Conservation (phyloP, 2,797 vertebrate genomes). For the Lepidocolaptes lacrymiger region DNA sequence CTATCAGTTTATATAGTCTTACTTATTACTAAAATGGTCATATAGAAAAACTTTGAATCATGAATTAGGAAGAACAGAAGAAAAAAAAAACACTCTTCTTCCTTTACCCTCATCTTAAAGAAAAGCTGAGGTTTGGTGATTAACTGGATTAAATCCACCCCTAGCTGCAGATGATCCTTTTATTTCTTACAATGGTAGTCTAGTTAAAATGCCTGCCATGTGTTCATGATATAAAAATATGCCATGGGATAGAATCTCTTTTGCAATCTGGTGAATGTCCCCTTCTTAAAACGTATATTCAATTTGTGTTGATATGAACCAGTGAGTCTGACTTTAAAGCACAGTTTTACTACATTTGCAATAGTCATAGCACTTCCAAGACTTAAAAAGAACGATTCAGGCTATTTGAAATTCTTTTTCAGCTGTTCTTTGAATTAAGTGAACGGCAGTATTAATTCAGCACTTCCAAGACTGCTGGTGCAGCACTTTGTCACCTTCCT, state of each 20-base stretch:
- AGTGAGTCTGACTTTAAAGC: not conserved
- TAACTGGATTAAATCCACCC: not conserved
- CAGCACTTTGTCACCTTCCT: constrained; percentile 51
- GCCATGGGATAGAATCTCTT: not conserved
- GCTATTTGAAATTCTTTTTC: constrained; percentile 36
- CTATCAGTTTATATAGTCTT: not conserved
- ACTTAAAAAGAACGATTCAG: not conserved
- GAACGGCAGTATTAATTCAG: constrained; percentile 18
- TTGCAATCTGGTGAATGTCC: not conserved
- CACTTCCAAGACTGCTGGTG: constrained; percentile 36
- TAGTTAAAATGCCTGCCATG: not conserved
- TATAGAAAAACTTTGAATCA: not conserved
- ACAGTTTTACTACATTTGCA: not conserved
- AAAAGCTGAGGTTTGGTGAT: not conserved
- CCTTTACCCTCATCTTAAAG: not conserved
- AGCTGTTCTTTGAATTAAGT: constrained; percentile 61
- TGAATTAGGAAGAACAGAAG: not conserved
- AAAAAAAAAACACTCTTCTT: not conserved
- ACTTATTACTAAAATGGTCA: not conserved
- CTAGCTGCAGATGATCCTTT: not conserved
- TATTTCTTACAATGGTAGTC: not conserved
- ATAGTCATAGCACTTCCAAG: not conserved
- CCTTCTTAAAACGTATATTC: not conserved
- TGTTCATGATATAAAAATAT: not conserved
- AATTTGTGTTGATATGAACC: not conserved